Base-by-base conservation (phyloP, 2,113 vertebrate genomes). In the Nymphicus hollandicus region DNA sequence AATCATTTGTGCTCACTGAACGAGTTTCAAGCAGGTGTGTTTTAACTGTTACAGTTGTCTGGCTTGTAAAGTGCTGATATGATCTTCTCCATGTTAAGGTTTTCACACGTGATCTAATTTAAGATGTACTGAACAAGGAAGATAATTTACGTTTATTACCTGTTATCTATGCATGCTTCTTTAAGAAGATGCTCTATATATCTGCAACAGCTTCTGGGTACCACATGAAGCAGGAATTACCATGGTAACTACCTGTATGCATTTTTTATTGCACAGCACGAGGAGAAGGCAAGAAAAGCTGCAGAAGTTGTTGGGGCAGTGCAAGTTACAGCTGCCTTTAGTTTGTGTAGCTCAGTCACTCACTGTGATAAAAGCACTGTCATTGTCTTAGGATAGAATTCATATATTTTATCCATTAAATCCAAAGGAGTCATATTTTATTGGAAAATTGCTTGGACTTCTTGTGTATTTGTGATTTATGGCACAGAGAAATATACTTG, bases 171-270 rank as follows among this genome's bases (percentile, higher is more conserved):
- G 44, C 31, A 37, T 63, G 9, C n/a, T 49, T 81, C 88, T 92
- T 92, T 91, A 93, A 84, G 86, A 77, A 91, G 56, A 86, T 71
- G 33, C 39, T 93, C 35, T 55, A 7, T 44, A 39, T 52, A 25
- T 60, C 53, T 89, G 31, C 81, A 47, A 35, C 17, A 77, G 37
- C 56, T 81, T 53, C 15, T 41, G 14, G 8, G 53, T 35, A 20
- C 15, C 73, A 33, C 23, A 52, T 50, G 60, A 24, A 81, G 52
- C 43, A 74, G 76, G 72, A 69, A 97, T 96, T 84, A 23, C 95
- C 93, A 93, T 95, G 92, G 93, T 63, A 95, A 97, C 95, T 35
- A 39, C 91, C 52, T 78, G 25, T n/a, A 4, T 63, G 74, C 64
- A 77, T 69, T 66, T 95, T 79, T 78, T 91, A 44, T 49, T 72